Conservation (phyloP, 1,140 invertebrate species). For the Eupristina koningsbergeri region DNA sequence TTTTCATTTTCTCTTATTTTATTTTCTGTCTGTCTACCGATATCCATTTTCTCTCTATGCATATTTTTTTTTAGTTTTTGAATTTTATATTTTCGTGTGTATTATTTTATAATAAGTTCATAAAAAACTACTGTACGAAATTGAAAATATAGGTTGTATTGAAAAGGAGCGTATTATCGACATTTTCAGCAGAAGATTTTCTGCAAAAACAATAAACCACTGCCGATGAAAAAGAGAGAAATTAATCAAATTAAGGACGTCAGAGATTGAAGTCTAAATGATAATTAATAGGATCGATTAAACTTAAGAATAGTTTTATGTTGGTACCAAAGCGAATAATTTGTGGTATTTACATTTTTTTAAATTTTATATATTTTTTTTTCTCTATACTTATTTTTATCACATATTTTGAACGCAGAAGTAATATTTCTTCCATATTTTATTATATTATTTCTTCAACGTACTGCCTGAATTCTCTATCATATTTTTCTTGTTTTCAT, state of each 20-base stretch:
- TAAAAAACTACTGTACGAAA: too few relatives aligned
- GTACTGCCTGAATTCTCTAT: too few relatives aligned
- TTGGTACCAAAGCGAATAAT: conserved; percentile 62
- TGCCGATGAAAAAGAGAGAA: not conserved
- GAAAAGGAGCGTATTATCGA: too few relatives aligned
- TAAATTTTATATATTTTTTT: conserved; percentile 39
- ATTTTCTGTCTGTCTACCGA: too few relatives aligned
- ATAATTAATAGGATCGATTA: conserved; percentile 87
- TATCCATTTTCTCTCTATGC: too few relatives aligned
- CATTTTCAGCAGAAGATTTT: too few relatives aligned
- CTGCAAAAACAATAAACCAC: too few relatives aligned
- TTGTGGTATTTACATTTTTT: conserved; percentile 68
- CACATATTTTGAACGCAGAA: not conserved
- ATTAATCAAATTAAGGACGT: conserved; percentile 69
- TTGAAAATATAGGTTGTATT: too few relatives aligned
- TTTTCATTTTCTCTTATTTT: too few relatives aligned
- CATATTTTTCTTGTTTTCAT: not conserved
- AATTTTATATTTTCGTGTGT: too few relatives aligned
- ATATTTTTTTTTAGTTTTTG: too few relatives aligned
- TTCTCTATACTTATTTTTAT: not conserved
- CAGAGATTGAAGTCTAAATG: conserved; percentile 79
- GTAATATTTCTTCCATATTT: not conserved
- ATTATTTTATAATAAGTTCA: too few relatives aligned
- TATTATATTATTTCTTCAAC: not conserved
- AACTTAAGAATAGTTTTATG: conserved; percentile 80